Percentiles rank a stretch among this genome's conserved stretches.
Evolutionary conservation across 2,888 invertebrate genomes (phyloP).

Genomic region (Molorchus minor): DNA sequence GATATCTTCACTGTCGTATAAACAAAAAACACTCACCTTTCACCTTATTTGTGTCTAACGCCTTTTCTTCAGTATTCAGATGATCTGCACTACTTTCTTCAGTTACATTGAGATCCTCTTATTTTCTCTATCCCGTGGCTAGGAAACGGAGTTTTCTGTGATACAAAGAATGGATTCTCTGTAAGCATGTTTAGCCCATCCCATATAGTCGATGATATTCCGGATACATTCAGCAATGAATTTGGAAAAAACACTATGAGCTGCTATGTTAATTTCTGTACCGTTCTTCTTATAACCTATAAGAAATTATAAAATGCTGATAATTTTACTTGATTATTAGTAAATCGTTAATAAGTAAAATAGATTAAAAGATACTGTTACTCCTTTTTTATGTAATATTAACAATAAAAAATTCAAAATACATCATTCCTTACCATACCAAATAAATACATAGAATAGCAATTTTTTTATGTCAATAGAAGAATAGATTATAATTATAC

Average conservation of each 20-base stretch:
- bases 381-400: too few species aligned
- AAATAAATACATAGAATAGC: too few species aligned
- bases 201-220: slow-evolving; percentile 56
- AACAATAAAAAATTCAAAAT: too few species aligned
- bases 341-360: too few species aligned
- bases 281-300: slow-evolving; percentile 24
- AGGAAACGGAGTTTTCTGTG: slow-evolving; percentile 28
- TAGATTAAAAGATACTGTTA: too few species aligned
- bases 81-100: slow-evolving; percentile 5
- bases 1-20: too few species aligned
- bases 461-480: too few species aligned
- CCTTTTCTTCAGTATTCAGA: slow-evolving; percentile 19
- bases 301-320: slow-evolving; percentile 9
- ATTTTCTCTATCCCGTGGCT: slow-evolving; percentile 22
- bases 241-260: slow-evolving; percentile 22
- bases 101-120: slow-evolving; percentile 22
- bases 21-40: slow-evolving; percentile 26
- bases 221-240: slow-evolving; percentile 45
- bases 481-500: too few species aligned
- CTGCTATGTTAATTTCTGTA: slow-evolving; percentile 6
- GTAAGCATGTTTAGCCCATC: slow-evolving; percentile 50
- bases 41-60: slow-evolving; percentile 15
- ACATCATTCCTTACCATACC: too few species aligned
- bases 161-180: slow-evolving; percentile 31
- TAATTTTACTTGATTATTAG: too few species aligned